A percentile compares a stretch with the other conserved stretches of the same genome.
These are phyloP conservation scores for Cyprinodon brontotheroides DNA, from an alignment of 2,113 vertebrate genomes.

Conservation along the genomic window DNA sequence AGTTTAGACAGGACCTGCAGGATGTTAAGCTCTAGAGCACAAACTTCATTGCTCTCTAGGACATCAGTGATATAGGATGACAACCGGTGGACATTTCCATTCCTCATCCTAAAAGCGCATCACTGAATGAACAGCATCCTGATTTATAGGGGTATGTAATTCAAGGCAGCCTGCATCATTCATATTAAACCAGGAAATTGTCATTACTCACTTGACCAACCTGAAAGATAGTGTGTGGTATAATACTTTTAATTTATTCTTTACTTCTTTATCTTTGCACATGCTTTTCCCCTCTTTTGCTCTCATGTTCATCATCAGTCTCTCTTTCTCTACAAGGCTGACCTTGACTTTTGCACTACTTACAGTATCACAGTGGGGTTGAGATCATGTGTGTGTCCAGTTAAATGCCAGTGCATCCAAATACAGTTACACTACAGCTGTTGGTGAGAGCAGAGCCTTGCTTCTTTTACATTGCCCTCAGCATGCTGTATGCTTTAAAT, in stretches of 20 bases:
- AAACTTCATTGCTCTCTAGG: neutral
- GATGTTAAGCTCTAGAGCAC: neutral
- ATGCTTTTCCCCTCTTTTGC: neutral
- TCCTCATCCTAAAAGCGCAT: slow-evolving; percentile 27
- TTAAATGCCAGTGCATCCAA: neutral
- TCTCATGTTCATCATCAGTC: neutral
- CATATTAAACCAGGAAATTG: slow-evolving; percentile 40
- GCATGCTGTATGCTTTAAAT: neutral
- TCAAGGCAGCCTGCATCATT: slow-evolving; percentile 37
- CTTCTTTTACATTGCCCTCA: neutral
- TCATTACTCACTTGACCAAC: slow-evolving; percentile 50
- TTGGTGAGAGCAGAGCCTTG: neutral
- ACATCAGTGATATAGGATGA: neutral
- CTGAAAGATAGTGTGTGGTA: slow-evolving; percentile 11
- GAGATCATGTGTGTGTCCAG: slow-evolving; percentile 5
- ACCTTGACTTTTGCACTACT: slow-evolving; percentile 46
- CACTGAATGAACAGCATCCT: slow-evolving; percentile 21
- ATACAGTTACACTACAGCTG: neutral
- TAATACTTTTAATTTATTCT: slow-evolving; percentile 25
- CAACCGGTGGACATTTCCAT: slow-evolving; percentile 12
- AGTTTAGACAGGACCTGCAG: neutral
- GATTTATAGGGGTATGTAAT: slow-evolving; percentile 53
- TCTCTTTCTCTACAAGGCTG: neutral
- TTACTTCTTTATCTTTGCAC: neutral
- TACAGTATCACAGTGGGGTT: neutral